Base-by-base conservation (phyloP, 2,113 vertebrate species). In the Coryphaenoides rupestris region DNA sequence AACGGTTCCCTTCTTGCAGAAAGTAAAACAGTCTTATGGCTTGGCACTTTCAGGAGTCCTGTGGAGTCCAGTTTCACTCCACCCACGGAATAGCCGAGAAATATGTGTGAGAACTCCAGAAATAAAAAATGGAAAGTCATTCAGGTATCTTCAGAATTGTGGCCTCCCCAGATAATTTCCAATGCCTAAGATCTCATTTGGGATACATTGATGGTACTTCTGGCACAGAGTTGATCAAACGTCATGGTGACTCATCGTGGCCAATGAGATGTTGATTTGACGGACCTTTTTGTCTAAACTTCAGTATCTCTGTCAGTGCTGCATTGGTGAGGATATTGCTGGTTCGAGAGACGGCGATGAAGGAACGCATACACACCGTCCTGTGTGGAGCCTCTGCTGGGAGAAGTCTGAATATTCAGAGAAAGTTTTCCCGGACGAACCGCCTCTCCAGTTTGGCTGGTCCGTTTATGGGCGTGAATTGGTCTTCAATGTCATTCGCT, bases 401-500 rank as follows among this genome's bases (percentile, higher is more conserved):
- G 87, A 90, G 82, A 91, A 93, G 57, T 56, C 24, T 0, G 82
- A 72, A 63, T 77, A 4, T 83, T 3, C 58, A 66, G 21, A 23
- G 76, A 58, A 92, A 92, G 46, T 78, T 63, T 0, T 1, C 52
- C 65, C 23, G 76, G 40, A 92, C 84, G 4, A 91, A 84, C 47
- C 59, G 60, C 58, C 88, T 75, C 52, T 92, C 89, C 0, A 58
- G 68, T 68, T 92, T 93, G 56, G 89, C n/a, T n/a, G n/a, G n/a
- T n/a, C 90, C 87, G 17, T 73, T 4, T 0, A 78, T 55, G 0
- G 89, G 91, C 1, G 88, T 91, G 72, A 92, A 91, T 70, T 92
- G 88, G 4, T 55, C 70, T 76, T 92, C 89, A n/a, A 91, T 84
- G 69, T 88, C 64, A 49, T 89, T 84, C 0, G 76, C 65, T 19